Base-by-base conservation (phyloP, 2,797 vertebrate species). In the Podargus strigoides region DNA sequence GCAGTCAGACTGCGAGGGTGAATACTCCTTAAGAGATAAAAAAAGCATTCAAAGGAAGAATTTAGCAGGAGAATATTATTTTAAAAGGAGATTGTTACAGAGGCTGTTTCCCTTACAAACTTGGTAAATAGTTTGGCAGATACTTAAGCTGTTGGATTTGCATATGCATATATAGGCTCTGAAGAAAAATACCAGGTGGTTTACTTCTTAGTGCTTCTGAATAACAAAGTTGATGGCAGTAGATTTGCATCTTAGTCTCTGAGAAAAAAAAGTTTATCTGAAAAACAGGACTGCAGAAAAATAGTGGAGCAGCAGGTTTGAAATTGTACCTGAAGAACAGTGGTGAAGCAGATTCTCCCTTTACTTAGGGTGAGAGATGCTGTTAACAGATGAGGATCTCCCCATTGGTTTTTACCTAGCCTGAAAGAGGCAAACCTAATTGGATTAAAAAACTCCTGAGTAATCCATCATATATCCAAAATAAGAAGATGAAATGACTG, bases 51-150 rank as follows among this genome's bases (percentile, higher is more conserved):
- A 70, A 84, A 95, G 82, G 88, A 73, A 94, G 92, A 85, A 89
- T 92, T 95, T 95, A 85, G 72, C 76, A 87, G 66, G 32, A 69
- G 85, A 93, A 87, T 91, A 87, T 87, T 93, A 80, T 94, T 97
- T 92, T 88, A 80, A 93, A 96, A 74, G 91, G 23, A 86, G 85
- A 87, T 91, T 86, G 94, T 94, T 96, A 94, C 89, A 4, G 93
- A 94, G 91, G 85, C 90, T 84, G 83, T 91, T 96, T 96, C 67
- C 89, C 91, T 96, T 91, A 96, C 85, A 90, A 97, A 94, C 87
- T 90, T 53, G 70, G 91, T 95, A 96, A 97, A 96, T 94, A 95
- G 83, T 93, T 96, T 95, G 95, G 95, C 94, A 96, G 90, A 94
- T 91, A 87, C 41, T 85, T 76, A 92, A 94, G 93, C 85, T 90